Evolutionary conservation across 2,113 vertebrate species (phyloP), one percentile per base, ranked within the genome.

Genomic region (Neogale vison): DNA sequence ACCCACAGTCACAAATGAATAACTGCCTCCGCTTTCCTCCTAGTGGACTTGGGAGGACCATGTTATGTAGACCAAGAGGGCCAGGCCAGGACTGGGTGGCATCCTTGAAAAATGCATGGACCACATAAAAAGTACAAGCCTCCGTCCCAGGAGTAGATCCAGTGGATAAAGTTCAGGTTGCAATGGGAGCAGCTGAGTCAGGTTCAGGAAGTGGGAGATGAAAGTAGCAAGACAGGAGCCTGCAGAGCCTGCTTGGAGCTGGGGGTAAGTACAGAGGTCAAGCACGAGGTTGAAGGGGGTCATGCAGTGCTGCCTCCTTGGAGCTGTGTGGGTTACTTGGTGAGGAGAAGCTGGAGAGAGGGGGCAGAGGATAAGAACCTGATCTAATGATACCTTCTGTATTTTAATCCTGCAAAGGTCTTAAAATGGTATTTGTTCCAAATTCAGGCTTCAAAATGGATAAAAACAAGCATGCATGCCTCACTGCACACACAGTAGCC

Each of bases 241-340:
- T 34, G 36, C 26, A 14, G 24, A 55, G 26, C n/a, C 79, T 1
- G 4, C 8, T 0, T n/a, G 42, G 20, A n/a, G 21, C 63, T 80
- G 67, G 24, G 14, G 55, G 11, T 21, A 11, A 29, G 52, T n/a
- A n/a, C 1, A 0, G 3, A 45, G 67, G n/a, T 10, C 36, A 76
- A 29, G 23, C n/a, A 3, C 4, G 31, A 67, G 4, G 39, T 18
- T n/a, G 29, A 71, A 36, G 86, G 12, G 18, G 18, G 65, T 36
- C 9, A 7, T 1, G 17, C 34, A 12, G 50, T 12, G n/a, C 42
- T 55, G 71, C 42, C 36, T 85, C 6, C 24, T 59, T 86, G 31
- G 23, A 26, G 31, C 11, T 8, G 20, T 7, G 0, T 15, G 23
- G 57, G 8, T 13, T 1, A 0, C n/a, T 7, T 3, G 10, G n/a